These are phyloP conservation scores for Caenorhabditis sp. DNA, from an alignment of 2,888 invertebrate genomes.

Conservation along the genomic window DNA sequence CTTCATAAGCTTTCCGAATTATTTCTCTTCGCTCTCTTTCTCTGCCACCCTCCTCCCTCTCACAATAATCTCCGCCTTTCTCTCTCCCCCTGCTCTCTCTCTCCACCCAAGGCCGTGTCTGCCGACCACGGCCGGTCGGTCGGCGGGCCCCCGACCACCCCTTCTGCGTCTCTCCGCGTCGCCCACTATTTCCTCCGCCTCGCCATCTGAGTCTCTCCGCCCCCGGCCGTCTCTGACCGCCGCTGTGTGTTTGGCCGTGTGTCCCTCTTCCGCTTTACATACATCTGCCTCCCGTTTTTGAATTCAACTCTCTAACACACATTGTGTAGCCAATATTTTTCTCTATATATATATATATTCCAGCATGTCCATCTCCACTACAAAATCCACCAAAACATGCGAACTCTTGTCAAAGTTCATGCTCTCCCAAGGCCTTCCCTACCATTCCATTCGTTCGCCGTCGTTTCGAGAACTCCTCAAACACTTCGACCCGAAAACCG, in stretches of 20 bases:
- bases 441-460: neutral
- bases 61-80: neutral
- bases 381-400: slow-evolving; percentile 2
- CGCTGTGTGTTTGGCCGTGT: too few species aligned
- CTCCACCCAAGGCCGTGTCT: too few species aligned
- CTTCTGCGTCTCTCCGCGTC: too few species aligned
- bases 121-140: too few species aligned
- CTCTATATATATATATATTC: neutral
- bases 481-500: slow-evolving; percentile 1
- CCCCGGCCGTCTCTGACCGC: too few species aligned
- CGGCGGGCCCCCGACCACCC: too few species aligned
- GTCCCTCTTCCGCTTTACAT: too few species aligned
- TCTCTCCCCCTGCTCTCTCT: neutral
- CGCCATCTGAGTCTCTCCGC: too few species aligned
- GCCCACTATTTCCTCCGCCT: too few species aligned
- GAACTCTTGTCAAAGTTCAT: slow-evolving; percentile 12
- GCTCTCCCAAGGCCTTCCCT: slow-evolving; percentile 30
- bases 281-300: too few species aligned
- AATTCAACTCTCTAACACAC: neutral
- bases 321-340: neutral
- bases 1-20: too few species aligned
- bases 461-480: slow-evolving; percentile 16
- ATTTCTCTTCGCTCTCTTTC: neutral
- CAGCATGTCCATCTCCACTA: neutral
- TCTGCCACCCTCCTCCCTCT: neutral